These are phyloP conservation scores for Sarcophilus harrisii DNA, from an alignment of 2,797 vertebrate genomes.

Conservation along the genomic window DNA sequence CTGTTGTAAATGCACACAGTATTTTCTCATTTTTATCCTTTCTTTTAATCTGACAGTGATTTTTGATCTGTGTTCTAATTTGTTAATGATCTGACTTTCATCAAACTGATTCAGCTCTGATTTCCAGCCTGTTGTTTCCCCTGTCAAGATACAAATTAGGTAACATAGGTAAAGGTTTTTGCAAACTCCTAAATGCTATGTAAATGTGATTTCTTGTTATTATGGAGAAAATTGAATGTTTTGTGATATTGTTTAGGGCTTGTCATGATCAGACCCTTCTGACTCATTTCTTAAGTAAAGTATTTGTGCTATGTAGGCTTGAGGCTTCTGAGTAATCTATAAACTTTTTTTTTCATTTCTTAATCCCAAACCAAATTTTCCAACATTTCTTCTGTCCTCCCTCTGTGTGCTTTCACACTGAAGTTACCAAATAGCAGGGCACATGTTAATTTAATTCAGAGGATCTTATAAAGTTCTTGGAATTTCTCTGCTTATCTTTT, in stretches of 20 bases:
- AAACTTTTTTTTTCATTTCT: slow-evolving; percentile 1
- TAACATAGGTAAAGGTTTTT: neutral
- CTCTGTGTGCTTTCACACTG: neutral
- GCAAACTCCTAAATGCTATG: neutral
- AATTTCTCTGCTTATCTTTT: neutral
- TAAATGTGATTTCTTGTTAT: neutral
- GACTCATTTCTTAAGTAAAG: neutral
- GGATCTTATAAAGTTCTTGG: neutral
- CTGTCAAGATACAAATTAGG: neutral
- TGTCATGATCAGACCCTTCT: neutral
- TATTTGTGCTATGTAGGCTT: neutral
- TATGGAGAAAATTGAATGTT: neutral
- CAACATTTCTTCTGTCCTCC: neutral
- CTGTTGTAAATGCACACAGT: neutral
- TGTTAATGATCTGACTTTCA: neutral
- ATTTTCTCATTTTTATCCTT: neutral
- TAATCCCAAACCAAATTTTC: neutral
- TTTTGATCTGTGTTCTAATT: neutral
- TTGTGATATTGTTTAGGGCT: neutral
- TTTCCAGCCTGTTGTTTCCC: neutral
- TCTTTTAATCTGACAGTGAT: neutral
- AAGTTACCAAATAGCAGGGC: neutral
- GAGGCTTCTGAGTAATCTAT: neutral
- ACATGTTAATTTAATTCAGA: neutral
- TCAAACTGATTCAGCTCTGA: neutral